A percentile compares a stretch with the other conserved stretches of the same genome.
Evolutionary conservation across 1,140 invertebrate species (phyloP).

Genomic region (Propsilocerus akamusi): DNA sequence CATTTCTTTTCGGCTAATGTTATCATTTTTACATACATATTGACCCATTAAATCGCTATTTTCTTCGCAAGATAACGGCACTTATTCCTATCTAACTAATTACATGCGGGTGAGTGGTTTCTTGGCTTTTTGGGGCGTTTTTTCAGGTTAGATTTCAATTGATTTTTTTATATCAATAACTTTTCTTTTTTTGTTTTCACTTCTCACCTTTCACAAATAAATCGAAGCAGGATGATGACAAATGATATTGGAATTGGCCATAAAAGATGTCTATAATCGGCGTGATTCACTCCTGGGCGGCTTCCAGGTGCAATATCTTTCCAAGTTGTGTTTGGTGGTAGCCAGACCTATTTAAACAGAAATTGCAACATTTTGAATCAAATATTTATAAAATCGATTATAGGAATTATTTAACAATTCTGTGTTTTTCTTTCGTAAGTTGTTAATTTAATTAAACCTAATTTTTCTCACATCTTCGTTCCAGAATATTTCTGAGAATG

Average conservation of each 20-base stretch:
- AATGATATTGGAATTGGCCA: slow-evolving; percentile 67
- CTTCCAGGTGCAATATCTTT: slow-evolving; percentile 61
- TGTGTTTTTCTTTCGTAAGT: neutral
- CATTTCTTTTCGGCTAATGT: no score
- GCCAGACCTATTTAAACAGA: slow-evolving; percentile 70
- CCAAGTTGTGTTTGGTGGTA: slow-evolving; percentile 81
- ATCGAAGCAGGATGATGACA: slow-evolving; percentile 50
- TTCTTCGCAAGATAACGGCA: no score
- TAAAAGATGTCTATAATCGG: slow-evolving; percentile 63
- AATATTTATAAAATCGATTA: neutral
- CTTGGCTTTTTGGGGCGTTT: no score
- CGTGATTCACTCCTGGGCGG: slow-evolving; percentile 53
- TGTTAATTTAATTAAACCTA: neutral
- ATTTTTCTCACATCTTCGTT: neutral
- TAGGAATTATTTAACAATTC: neutral
- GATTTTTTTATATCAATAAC: no score
- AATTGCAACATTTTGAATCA: slow-evolving; percentile 27
- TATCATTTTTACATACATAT: no score
- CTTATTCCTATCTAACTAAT: no score
- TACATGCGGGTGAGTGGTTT: no score
- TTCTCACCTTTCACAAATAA: slow-evolving; percentile 62
- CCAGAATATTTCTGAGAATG: neutral
- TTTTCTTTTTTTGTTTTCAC: neutral
- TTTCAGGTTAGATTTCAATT: no score
- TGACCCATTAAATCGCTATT: no score